Percentiles rank a stretch among this genome's conserved stretches.
Conservation (phyloP, 2,113 vertebrate species). For the Protobothrops mucrosquamatus region DNA sequence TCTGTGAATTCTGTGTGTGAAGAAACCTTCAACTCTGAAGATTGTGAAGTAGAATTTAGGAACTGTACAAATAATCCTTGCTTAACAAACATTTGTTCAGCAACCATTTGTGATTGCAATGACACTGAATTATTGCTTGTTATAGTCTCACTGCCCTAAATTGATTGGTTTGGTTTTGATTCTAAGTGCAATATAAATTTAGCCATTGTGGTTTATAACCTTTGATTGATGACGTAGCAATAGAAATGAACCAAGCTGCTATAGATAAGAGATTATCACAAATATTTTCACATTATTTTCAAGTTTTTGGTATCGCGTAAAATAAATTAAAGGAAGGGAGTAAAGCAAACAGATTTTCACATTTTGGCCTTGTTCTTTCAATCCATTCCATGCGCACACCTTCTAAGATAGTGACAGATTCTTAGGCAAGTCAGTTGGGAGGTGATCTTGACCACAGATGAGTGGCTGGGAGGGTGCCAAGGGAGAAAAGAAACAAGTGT, state of each 20-base stretch:
- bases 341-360: not conserved
- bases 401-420: not conserved
- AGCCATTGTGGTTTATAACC: not conserved
- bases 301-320: not conserved
- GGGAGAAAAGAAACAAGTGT: not conserved
- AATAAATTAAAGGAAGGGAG: not conserved
- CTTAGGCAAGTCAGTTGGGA: not conserved
- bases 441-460: not conserved
- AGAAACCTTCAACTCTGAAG: not conserved
- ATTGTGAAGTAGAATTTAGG: not conserved
- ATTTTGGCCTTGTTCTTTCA: not conserved
- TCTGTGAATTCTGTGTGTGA: not conserved
- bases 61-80: not conserved
- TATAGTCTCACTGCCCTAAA: not conserved
- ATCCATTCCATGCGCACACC: not conserved
- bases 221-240: not conserved
- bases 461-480: not conserved
- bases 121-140: not conserved
- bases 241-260: not conserved
- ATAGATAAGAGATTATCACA: not conserved
- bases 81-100: not conserved
- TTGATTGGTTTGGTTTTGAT: not conserved
- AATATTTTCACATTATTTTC: not conserved
- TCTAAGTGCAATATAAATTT: not conserved
- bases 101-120: not conserved